These are phyloP conservation scores for Leptinotarsa rubiginosa DNA, from an alignment of 2,888 invertebrate species.

Conservation along the genomic window DNA sequence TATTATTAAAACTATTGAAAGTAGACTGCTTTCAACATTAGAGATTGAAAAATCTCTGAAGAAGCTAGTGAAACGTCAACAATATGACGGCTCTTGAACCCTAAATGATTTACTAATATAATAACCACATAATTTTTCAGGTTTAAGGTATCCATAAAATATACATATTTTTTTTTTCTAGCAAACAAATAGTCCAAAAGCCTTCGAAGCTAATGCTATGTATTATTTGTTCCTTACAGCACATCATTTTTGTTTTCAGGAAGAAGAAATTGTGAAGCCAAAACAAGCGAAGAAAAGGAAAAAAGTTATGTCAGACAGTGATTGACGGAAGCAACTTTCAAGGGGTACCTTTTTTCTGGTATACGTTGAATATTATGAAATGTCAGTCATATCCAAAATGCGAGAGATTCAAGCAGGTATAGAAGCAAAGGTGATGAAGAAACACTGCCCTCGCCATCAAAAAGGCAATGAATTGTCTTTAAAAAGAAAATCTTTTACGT, in stretches of 20 bases:
- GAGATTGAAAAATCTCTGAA: too few species aligned
- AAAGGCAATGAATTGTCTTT: constrained; percentile 49
- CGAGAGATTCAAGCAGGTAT: neutral
- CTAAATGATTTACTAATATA: too few species aligned
- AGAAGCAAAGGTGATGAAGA: constrained; percentile 36
- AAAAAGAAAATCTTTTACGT: constrained; percentile 49
- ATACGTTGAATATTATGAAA: constrained; percentile 36
- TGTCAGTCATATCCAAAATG: constrained; percentile 50
- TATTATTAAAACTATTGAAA: neutral
- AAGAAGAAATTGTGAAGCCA: constrained; percentile 91
- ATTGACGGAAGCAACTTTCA: constrained; percentile 73
- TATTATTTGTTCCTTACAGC: too few species aligned
- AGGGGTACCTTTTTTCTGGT: constrained; percentile 34
- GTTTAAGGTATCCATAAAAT: too few species aligned
- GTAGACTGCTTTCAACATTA: too few species aligned
- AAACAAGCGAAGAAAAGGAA: constrained; percentile 92
- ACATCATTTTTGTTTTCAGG: constrained; percentile 68
- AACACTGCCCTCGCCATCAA: constrained; percentile 57
- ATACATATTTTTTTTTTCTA: too few species aligned
- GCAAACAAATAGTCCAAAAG: too few species aligned
- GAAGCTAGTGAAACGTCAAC: too few species aligned
- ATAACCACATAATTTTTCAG: too few species aligned
- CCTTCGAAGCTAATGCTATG: too few species aligned
- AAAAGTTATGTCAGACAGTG: constrained; percentile 92
- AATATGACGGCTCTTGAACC: too few species aligned